A percentile compares a stretch with the other conserved stretches of the same genome.
These are phyloP conservation scores for Semicossyphus pulcher DNA, from an alignment of 2,113 vertebrate genomes.

Conservation along the genomic window DNA sequence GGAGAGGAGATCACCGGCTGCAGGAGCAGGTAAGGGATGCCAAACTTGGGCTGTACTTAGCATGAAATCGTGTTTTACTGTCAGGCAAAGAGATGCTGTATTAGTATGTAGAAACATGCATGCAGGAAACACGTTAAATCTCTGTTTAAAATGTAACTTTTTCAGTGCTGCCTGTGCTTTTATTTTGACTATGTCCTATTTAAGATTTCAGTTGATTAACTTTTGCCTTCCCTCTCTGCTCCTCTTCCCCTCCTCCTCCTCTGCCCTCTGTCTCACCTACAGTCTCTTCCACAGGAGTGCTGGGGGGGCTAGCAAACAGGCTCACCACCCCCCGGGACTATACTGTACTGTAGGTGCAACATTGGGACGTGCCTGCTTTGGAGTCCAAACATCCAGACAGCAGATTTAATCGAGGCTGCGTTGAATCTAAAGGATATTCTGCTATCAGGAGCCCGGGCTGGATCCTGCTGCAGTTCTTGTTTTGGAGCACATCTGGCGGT, in stretches of 20 bases:
- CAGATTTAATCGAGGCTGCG: slow-evolving; percentile 11
- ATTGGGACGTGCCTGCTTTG: slow-evolving; percentile 15
- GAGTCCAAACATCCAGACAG: slow-evolving; percentile 19
- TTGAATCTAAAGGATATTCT: slow-evolving; percentile 13
- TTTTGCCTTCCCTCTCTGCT: not conserved
- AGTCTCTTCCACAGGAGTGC: slow-evolving; percentile 42
- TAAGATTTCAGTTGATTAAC: slow-evolving; percentile 2
- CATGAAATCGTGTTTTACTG: not conserved
- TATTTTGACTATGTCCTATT: not conserved
- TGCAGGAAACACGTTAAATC: slow-evolving; percentile 22
- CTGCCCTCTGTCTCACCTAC: slow-evolving; percentile 60
- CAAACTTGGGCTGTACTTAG: slow-evolving; percentile 7
- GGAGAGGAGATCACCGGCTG: slow-evolving; percentile 43
- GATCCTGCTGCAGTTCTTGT: slow-evolving; percentile 55
- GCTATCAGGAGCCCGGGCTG: slow-evolving; percentile 25
- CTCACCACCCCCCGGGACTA: slow-evolving; percentile 5
- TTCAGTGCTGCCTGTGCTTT: not conserved
- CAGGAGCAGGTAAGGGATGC: slow-evolving; percentile 64
- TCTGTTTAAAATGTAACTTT: slow-evolving; percentile 21
- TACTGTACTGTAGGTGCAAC: slow-evolving; percentile 14
- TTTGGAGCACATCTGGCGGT: slow-evolving; percentile 52
- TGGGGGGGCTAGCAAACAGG: slow-evolving; percentile 20
- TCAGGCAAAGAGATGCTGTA: not conserved
- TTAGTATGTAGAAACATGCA: not conserved
- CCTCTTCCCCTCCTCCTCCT: slow-evolving; percentile 2